A percentile compares a stretch with the other conserved stretches of the same genome.
phyloP scores from a whole-genome alignment of 2,888 invertebrate genomes.

The Leucoma salicis region DNA sequence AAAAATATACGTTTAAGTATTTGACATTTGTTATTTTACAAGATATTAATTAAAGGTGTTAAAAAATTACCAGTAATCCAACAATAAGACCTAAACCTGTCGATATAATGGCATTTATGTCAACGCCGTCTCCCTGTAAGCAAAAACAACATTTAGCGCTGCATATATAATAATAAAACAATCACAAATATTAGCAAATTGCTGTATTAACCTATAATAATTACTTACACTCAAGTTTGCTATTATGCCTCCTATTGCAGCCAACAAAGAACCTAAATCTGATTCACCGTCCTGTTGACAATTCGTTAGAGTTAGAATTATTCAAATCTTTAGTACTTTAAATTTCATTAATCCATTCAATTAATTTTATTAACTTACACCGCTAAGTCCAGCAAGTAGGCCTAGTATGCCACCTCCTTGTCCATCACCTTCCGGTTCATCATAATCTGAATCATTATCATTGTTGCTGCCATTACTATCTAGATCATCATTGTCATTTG shows the following conservation, averaged over 20 bases:
- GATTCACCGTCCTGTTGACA: slow-evolving; percentile 66
- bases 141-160: background rate
- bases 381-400: slow-evolving; percentile 68
- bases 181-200: background rate
- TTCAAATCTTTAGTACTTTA: too few species aligned
- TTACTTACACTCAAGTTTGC: slow-evolving; percentile 71
- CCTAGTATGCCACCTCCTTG: slow-evolving; percentile 74
- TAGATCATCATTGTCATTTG: slow-evolving; percentile 11
- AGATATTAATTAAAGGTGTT: background rate
- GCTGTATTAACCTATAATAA: background rate
- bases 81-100: slow-evolving; percentile 70
- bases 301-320: background rate
- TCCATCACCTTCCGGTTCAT: slow-evolving; percentile 72
- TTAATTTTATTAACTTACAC: slow-evolving; percentile 52
- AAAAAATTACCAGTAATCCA: slow-evolving; percentile 60
- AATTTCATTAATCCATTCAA: background rate
- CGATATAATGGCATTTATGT: slow-evolving; percentile 66
- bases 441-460: slow-evolving; percentile 55
- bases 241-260: slow-evolving; percentile 71
- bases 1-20: background rate
- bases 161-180: background rate
- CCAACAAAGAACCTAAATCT: slow-evolving; percentile 69
- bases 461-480: slow-evolving; percentile 29
- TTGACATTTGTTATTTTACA: background rate
- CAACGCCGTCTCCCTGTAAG: slow-evolving; percentile 73